Evolutionary conservation across 2,888 invertebrate species (phyloP).

Genomic region (Mythimna lalbum): DNA sequence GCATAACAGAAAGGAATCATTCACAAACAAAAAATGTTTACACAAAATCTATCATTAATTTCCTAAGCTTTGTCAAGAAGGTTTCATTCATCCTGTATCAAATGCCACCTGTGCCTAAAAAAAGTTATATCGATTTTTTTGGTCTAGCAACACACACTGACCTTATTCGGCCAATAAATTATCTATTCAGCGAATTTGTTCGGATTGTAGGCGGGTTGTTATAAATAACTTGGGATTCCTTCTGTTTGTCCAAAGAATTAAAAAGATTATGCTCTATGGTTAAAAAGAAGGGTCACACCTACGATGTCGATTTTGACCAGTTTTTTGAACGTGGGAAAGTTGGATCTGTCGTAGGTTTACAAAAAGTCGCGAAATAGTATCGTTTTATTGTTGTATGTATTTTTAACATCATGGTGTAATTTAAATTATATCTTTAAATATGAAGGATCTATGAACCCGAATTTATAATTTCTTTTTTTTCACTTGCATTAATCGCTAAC

Average conservation of each 20-base stretch:
- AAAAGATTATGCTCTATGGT: constrained; percentile 64
- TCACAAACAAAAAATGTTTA: constrained; percentile 84
- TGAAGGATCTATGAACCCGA: too few species aligned
- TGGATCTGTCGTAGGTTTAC: constrained; percentile 44
- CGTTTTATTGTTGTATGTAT: not conserved
- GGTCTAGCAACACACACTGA: constrained; percentile 67
- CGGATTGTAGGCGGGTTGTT: constrained; percentile 84
- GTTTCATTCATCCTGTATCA: constrained; percentile 61
- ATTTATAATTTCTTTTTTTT: too few species aligned
- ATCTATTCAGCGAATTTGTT: constrained; percentile 86
- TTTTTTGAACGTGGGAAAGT: constrained; percentile 65
- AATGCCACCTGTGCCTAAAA: constrained; percentile 64
- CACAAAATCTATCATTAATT: constrained; percentile 81
- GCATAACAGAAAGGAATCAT: constrained; percentile 57
- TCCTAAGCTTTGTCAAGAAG: constrained; percentile 63
- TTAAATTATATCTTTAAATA: too few species aligned
- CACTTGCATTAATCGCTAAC: too few species aligned
- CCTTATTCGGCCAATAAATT: constrained; percentile 83
- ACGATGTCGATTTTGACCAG: constrained; percentile 58
- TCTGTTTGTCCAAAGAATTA: constrained; percentile 73
- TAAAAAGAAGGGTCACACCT: constrained; percentile 70
- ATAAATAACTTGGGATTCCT: constrained; percentile 67
- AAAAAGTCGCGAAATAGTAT: constrained; percentile 35
- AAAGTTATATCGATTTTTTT: constrained; percentile 66
- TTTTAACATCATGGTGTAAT: not conserved